Conservation (phyloP, 1,140 invertebrate species). For the Listronotus bonariensis region DNA sequence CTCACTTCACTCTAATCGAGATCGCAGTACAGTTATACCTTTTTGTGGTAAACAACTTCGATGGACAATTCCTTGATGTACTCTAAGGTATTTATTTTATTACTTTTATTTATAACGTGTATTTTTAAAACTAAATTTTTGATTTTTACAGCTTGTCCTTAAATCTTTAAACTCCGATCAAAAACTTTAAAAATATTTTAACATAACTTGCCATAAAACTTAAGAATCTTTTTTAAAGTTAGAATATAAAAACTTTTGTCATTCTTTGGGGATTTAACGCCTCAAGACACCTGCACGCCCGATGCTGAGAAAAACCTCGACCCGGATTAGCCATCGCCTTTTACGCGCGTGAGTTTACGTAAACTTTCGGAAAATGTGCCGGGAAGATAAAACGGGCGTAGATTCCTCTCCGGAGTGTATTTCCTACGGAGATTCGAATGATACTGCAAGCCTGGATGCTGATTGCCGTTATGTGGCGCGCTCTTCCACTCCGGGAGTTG, state of each 20-base stretch:
- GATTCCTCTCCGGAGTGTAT: slow-evolving; percentile 7
- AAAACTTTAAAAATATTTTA: slow-evolving; percentile 15
- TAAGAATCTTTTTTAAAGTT: slow-evolving; percentile 10
- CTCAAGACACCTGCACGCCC: neutral
- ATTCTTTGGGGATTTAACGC: neutral
- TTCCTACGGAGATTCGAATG: slow-evolving; percentile 19
- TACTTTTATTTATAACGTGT: neutral
- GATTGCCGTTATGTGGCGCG: slow-evolving; percentile 17
- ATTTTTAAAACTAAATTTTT: too few relatives aligned
- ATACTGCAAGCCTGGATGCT: slow-evolving; percentile 33
- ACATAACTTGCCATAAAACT: slow-evolving; percentile 10
- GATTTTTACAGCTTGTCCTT: too few relatives aligned
- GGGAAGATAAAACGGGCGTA: neutral
- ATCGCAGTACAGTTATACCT: neutral
- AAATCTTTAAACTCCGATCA: too few relatives aligned
- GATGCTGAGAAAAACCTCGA: slow-evolving; percentile 1
- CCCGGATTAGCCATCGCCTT: neutral
- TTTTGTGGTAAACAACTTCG: neutral
- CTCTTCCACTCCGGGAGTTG: slow-evolving; percentile 26
- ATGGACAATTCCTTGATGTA: slow-evolving; percentile 9
- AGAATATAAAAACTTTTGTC: slow-evolving; percentile 1
- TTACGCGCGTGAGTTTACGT: slow-evolving; percentile 12
- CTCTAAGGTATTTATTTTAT: slow-evolving; percentile 7
- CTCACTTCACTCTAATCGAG: too few relatives aligned
- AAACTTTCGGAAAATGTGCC: slow-evolving; percentile 14